phyloP scores from a whole-genome alignment of 30 jellyfish, hydroid and myxozoan genomes.

The Turritopsis rubra region DNA sequence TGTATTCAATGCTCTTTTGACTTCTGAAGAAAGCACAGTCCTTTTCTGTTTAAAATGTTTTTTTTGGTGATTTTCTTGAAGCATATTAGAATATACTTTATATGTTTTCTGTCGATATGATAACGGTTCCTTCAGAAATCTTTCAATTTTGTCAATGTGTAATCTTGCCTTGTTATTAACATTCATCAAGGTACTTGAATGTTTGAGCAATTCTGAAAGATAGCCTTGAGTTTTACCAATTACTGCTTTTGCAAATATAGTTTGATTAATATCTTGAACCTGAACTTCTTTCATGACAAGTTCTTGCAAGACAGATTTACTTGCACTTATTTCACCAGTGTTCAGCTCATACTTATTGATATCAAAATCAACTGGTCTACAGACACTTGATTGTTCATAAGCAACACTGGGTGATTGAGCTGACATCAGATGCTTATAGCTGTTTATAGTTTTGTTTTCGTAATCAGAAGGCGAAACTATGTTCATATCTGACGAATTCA shows the following conservation, averaged over 20 bases:
- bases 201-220: constrained; percentile 60
- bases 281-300: constrained; percentile 58
- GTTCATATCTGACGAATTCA: background rate
- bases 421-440: background rate
- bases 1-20: constrained; percentile 33
- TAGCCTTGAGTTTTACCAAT: constrained; percentile 85
- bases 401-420: background rate
- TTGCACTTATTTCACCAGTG: background rate
- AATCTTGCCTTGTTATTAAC: constrained; percentile 4
- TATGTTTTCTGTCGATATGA: constrained; percentile 42
- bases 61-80: background rate
- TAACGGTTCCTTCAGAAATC: constrained; percentile 40
- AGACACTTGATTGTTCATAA: background rate
- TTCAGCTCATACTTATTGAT: background rate
- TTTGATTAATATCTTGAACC: constrained; percentile 61
- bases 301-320: constrained; percentile 7
- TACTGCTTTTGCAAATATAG: constrained; percentile 67
- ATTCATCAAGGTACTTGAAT: background rate
- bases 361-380: background rate
- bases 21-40: constrained; percentile 35
- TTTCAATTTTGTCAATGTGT: constrained; percentile 46
- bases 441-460: background rate
- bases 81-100: constrained; percentile 11
- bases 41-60: constrained; percentile 15
- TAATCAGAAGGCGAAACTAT: background rate